A percentile compares a stretch with the other conserved stretches of the same genome.
Evolutionary conservation across 2,113 vertebrate genomes (phyloP).

Genomic region (Brachirus orientalis): DNA sequence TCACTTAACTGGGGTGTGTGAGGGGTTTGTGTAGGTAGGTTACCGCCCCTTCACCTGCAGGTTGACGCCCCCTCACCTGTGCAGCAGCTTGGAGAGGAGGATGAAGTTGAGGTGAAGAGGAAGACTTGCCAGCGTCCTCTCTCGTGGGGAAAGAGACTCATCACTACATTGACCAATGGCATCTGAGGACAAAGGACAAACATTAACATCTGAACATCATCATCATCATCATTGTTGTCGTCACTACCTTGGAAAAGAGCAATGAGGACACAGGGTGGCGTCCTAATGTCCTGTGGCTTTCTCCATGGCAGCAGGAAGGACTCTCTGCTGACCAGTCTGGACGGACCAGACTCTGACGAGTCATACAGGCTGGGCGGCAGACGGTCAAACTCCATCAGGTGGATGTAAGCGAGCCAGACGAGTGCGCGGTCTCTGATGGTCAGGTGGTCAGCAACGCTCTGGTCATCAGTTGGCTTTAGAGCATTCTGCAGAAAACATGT

Average conservation of each 20-base stretch:
- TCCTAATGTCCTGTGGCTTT: conserved; percentile 82
- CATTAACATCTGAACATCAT: background rate
- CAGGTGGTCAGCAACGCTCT: conserved; percentile 48
- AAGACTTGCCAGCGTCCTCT: conserved; percentile 84
- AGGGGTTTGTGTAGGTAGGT: too few relatives aligned
- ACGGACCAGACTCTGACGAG: conserved; percentile 86
- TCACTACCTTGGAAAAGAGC: conserved; percentile 88
- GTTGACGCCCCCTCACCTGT: conserved; percentile 79
- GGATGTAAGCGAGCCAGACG: conserved; percentile 93
- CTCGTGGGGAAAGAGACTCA: conserved; percentile 74
- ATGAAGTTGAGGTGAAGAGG: conserved; percentile 92
- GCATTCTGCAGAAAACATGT: conserved; percentile 79
- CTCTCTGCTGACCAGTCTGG: conserved; percentile 87
- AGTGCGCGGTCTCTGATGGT: conserved; percentile 83
- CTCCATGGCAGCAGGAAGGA: conserved; percentile 91
- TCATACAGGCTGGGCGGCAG: conserved; percentile 89
- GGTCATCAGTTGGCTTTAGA: conserved; percentile 79
- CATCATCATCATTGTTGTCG: too few relatives aligned
- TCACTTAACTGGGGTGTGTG: too few relatives aligned
- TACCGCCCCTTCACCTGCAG: too few relatives aligned
- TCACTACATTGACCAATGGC: conserved; percentile 87
- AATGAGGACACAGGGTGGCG: conserved; percentile 83
- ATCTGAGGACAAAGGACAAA: conserved; percentile 73
- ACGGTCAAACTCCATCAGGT: conserved; percentile 89
- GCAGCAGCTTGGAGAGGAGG: conserved; percentile 83